Conservation (phyloP, 2,797 vertebrate genomes). For the Corythornis leucogaster region DNA sequence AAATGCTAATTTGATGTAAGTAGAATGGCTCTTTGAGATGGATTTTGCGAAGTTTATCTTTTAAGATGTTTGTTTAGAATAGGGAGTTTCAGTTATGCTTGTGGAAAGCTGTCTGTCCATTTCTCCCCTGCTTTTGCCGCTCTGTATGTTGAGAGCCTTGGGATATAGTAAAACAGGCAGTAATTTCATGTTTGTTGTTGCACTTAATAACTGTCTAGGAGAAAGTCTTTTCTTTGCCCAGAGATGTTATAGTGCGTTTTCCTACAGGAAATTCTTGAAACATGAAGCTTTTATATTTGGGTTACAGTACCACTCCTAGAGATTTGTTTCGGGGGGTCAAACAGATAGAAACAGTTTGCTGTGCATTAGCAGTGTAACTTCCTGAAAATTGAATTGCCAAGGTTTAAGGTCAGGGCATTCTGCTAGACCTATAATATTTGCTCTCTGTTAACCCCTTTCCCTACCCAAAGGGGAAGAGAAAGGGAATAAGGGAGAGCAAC, state of each 20-base stretch:
- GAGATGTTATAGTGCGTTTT: background rate
- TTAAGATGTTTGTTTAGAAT: background rate
- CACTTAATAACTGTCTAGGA: background rate
- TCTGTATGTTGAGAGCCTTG: background rate
- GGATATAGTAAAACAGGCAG: background rate
- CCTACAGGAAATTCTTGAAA: background rate
- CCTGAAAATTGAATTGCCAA: background rate
- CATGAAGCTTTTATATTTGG: background rate
- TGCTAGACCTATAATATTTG: too few relatives aligned
- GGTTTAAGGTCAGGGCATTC: too few relatives aligned
- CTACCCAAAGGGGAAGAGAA: too few relatives aligned
- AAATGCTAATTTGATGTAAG: background rate
- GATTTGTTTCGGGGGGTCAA: background rate
- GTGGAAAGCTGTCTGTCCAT: background rate
- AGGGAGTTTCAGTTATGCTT: background rate
- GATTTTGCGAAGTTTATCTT: background rate
- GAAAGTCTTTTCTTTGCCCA: background rate
- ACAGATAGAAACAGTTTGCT: background rate
- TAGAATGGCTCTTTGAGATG: background rate
- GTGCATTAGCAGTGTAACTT: background rate
- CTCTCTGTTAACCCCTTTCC: too few relatives aligned
- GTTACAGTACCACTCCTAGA: background rate
- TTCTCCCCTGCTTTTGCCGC: background rate
- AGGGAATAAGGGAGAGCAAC: too few relatives aligned
- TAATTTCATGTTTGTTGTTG: background rate